phyloP scores from a whole-genome alignment of 2,888 invertebrate species.

The Drosophila helvetica region DNA sequence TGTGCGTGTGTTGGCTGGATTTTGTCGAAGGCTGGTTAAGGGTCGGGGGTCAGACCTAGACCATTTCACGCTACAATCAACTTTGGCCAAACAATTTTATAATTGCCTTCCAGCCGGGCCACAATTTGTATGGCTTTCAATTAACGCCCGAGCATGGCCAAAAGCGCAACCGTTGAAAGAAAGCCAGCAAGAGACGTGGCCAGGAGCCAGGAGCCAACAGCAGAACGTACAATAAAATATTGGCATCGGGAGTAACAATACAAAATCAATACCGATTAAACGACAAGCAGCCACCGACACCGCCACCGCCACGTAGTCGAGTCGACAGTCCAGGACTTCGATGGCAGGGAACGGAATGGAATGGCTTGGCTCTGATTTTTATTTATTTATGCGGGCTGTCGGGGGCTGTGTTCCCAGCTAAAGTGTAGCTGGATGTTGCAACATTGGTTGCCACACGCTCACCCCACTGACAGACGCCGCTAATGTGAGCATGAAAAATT shows the following conservation, averaged over 20 bases:
- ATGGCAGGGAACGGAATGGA: background rate
- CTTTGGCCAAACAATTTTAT: constrained; percentile 63
- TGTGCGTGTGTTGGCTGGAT: constrained; percentile 10
- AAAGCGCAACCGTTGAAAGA: constrained; percentile 36
- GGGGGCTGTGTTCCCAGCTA: constrained; percentile 29
- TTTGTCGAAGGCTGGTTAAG: background rate
- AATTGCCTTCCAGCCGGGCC: constrained; percentile 67
- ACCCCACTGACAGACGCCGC: constrained; percentile 24
- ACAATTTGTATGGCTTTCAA: constrained; percentile 79
- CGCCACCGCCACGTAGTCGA: constrained; percentile 6
- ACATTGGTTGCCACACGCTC: constrained; percentile 9
- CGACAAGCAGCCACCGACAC: constrained; percentile 28
- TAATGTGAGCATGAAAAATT: constrained; percentile 73
- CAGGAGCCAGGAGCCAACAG: constrained; percentile 35
- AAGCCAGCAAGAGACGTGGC: constrained; percentile 41
- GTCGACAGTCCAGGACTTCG: constrained; percentile 33
- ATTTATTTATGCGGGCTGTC: constrained; percentile 40
- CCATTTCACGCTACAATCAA: constrained; percentile 72
- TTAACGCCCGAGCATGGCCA: constrained; percentile 57
- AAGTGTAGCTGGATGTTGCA: constrained; percentile 28
- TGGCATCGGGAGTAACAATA: constrained; percentile 57
- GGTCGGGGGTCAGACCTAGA: background rate
- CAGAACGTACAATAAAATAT: constrained; percentile 71
- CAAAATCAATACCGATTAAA: constrained; percentile 72
- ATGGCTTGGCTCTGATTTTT: constrained; percentile 21